Evolutionary conservation across 2,113 vertebrate species (phyloP).

Genomic region (Equus quagga): DNA sequence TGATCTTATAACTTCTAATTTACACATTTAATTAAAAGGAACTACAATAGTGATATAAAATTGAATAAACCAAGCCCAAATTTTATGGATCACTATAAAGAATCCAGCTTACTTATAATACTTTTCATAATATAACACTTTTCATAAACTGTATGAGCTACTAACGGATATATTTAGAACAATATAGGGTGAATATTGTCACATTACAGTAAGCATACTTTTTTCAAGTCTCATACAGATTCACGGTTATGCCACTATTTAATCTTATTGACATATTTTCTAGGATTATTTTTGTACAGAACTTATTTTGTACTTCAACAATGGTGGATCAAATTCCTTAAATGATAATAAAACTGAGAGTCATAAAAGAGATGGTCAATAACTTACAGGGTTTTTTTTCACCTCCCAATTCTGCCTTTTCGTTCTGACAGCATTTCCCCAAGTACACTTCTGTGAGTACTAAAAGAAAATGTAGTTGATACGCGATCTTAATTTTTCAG

Average conservation of each 20-base stretch:
- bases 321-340: slow-evolving; percentile 76
- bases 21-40: slow-evolving; percentile 34
- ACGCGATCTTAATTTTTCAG: slow-evolving; percentile 62
- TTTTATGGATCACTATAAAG: neutral
- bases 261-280: slow-evolving; percentile 74
- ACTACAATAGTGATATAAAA: neutral
- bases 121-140: neutral
- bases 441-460: slow-evolving; percentile 72
- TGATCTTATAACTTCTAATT: neutral
- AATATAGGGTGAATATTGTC: neutral
- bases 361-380: slow-evolving; percentile 77
- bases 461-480: slow-evolving; percentile 72
- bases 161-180: neutral
- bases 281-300: slow-evolving; percentile 74
- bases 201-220: neutral
- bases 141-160: neutral
- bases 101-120: neutral
- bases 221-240: slow-evolving; percentile 4
- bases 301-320: slow-evolving; percentile 67
- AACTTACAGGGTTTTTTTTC: slow-evolving; percentile 60
- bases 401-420: slow-evolving; percentile 62
- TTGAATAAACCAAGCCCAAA: neutral
- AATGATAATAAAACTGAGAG: slow-evolving; percentile 77
- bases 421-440: slow-evolving; percentile 76
- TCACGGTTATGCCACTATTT: slow-evolving; percentile 60